A percentile compares a stretch with the other conserved stretches of the same genome.
Evolutionary conservation across 2,888 invertebrate genomes (phyloP).

Genomic region (Hyppa rectilinea): DNA sequence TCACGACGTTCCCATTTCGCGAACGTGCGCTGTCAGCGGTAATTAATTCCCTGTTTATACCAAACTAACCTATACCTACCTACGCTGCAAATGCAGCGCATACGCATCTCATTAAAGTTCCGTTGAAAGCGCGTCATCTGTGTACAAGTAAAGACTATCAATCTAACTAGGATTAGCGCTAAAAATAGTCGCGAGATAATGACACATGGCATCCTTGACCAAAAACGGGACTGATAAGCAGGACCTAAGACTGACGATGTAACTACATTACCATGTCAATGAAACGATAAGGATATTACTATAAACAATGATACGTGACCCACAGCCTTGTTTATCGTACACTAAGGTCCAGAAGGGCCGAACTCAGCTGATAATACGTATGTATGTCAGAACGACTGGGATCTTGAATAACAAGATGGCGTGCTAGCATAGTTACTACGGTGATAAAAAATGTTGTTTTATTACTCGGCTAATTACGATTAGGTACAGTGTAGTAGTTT

Average conservation of each 20-base stretch:
- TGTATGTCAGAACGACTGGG: slow-evolving; percentile 62
- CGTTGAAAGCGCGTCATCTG: slow-evolving; percentile 1
- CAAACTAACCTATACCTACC: not conserved
- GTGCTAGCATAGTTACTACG: slow-evolving; percentile 35
- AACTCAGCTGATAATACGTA: slow-evolving; percentile 61
- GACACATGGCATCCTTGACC: slow-evolving; percentile 51
- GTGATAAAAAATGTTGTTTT: slow-evolving; percentile 38
- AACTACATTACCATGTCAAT: slow-evolving; percentile 78
- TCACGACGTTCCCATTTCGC: not conserved
- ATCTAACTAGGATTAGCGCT: slow-evolving; percentile 11
- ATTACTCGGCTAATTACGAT: slow-evolving; percentile 21
- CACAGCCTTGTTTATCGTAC: slow-evolving; percentile 76
- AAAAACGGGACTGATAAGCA: slow-evolving; percentile 52
- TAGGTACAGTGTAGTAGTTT: not conserved
- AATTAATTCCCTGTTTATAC: not conserved
- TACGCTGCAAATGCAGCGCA: slow-evolving; percentile 2
- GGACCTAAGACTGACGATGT: slow-evolving; percentile 34
- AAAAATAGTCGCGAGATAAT: slow-evolving; percentile 22
- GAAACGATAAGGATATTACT: slow-evolving; percentile 76
- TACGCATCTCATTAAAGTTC: slow-evolving; percentile 13
- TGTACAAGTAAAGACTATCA: slow-evolving; percentile 1
- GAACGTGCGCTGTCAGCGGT: not conserved
- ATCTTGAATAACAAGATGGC: slow-evolving; percentile 62
- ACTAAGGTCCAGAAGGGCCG: slow-evolving; percentile 79
- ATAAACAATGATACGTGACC: slow-evolving; percentile 77